phyloP scores from a whole-genome alignment of 2,113 vertebrate genomes.

The Prunella fulvescens region DNA sequence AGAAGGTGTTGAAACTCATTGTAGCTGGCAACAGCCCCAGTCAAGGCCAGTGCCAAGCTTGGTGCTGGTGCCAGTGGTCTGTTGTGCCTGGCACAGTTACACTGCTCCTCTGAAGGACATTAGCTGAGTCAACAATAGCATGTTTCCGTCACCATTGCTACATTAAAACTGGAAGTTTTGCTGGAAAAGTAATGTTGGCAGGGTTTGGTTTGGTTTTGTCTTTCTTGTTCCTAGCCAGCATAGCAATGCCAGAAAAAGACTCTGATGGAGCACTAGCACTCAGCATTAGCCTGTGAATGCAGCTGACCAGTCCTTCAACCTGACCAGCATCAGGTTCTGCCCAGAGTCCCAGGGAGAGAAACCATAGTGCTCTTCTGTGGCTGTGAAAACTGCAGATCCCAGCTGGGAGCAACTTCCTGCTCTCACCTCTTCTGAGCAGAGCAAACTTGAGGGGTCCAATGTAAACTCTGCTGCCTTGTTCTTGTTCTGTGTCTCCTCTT shows the following conservation, averaged over 20 bases:
- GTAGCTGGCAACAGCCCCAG: neutral
- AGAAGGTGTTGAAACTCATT: constrained; percentile 7
- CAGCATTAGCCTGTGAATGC: neutral
- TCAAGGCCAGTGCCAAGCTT: neutral
- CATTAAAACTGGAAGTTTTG: constrained; percentile 4
- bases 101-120: neutral
- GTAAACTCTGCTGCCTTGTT: neutral
- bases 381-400: neutral
- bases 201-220: neutral
- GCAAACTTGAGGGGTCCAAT: neutral
- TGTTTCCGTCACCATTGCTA: neutral
- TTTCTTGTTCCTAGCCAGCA: neutral
- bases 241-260: neutral
- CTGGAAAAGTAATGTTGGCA: constrained; percentile 24
- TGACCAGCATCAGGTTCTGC: neutral
- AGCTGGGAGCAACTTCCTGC: neutral
- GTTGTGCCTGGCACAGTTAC: constrained; percentile 21
- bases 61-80: constrained; percentile 5
- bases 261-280: neutral
- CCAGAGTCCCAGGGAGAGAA: neutral
- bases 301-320: neutral
- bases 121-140: neutral
- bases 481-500: neutral
- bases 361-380: neutral
- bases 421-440: neutral